Evolutionary conservation across 37 sponge, comb jelly and placozoan species (phyloP).

Genomic region (Aplysina aerophoba): DNA sequence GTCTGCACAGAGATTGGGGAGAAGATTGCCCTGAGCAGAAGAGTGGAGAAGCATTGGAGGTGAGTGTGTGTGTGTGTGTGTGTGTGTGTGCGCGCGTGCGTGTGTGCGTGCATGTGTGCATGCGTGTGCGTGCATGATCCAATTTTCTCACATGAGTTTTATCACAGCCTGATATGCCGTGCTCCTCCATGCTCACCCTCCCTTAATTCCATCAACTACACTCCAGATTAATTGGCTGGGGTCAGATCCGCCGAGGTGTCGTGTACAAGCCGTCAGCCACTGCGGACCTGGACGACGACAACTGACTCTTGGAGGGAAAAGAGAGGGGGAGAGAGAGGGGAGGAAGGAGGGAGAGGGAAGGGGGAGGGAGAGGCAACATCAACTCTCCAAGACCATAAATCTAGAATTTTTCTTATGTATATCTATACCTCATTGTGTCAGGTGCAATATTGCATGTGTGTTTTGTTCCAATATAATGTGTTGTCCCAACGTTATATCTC

Average conservation of each 20-base stretch:
- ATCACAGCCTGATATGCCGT: too few relatives aligned
- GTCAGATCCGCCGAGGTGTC: slow-evolving; percentile 83
- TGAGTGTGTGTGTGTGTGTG: slow-evolving; percentile 34
- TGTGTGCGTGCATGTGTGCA: slow-evolving; percentile 4
- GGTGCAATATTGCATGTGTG: too few relatives aligned
- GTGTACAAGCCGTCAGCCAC: slow-evolving; percentile 63
- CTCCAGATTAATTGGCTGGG: slow-evolving; percentile 87
- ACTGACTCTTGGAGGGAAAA: neutral
- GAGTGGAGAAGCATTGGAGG: slow-evolving; percentile 98
- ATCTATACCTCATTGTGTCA: too few relatives aligned
- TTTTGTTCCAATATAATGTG: too few relatives aligned
- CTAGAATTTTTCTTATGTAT: too few relatives aligned
- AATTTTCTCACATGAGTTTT: neutral
- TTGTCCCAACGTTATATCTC: too few relatives aligned
- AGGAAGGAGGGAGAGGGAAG: too few relatives aligned
- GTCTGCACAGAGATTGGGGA: slow-evolving; percentile 98
- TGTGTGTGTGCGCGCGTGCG: neutral
- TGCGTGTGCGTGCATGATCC: neutral
- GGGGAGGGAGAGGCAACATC: too few relatives aligned
- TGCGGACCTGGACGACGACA: neutral
- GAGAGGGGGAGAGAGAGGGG: too few relatives aligned
- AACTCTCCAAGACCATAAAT: too few relatives aligned
- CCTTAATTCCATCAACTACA: neutral
- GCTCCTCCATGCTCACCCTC: too few relatives aligned
- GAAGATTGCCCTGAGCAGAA: slow-evolving; percentile 93